Conservation (phyloP, 2,113 vertebrate genomes). For the Dipodomys merriami region DNA sequence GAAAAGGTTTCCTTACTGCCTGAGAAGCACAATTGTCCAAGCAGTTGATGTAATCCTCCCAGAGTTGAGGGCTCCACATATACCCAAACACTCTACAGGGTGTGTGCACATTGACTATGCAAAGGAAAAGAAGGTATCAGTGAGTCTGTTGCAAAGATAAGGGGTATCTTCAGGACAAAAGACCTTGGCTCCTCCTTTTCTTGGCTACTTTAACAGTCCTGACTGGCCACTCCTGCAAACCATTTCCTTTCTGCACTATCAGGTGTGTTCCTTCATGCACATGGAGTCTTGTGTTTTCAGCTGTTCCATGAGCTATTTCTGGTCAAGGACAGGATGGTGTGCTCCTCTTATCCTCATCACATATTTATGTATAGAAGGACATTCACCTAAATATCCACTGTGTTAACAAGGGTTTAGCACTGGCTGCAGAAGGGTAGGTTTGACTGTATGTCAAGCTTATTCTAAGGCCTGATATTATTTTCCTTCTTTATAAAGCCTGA, state of each 20-base stretch:
- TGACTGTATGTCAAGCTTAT: not conserved
- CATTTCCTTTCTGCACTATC: no score
- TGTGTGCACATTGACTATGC: no score
- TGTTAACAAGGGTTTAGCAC: not conserved
- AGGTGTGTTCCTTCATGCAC: not conserved
- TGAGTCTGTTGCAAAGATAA: not conserved
- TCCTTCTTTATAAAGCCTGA: no score
- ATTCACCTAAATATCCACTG: not conserved
- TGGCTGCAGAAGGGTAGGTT: not conserved
- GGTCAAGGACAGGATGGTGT: not conserved
- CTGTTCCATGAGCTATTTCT: not conserved
- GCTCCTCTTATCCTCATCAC: not conserved
- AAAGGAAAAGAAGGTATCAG: no score
- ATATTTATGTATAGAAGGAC: not conserved
- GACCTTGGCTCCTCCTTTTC: not conserved
- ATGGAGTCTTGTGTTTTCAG: not conserved
- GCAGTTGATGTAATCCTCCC: conserved; percentile 82
- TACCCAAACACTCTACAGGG: not conserved
- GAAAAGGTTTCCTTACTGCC: conserved; percentile 70
- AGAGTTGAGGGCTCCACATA: conserved; percentile 33
- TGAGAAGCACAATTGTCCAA: conserved; percentile 81
- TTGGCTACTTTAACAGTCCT: not conserved
- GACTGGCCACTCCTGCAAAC: no score
- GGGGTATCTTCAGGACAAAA: not conserved
- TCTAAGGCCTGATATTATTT: not conserved